Percentiles rank a stretch among this genome's conserved stretches.
phyloP scores from a whole-genome alignment of 2,888 invertebrate genomes.

The Archips crataeganus region DNA sequence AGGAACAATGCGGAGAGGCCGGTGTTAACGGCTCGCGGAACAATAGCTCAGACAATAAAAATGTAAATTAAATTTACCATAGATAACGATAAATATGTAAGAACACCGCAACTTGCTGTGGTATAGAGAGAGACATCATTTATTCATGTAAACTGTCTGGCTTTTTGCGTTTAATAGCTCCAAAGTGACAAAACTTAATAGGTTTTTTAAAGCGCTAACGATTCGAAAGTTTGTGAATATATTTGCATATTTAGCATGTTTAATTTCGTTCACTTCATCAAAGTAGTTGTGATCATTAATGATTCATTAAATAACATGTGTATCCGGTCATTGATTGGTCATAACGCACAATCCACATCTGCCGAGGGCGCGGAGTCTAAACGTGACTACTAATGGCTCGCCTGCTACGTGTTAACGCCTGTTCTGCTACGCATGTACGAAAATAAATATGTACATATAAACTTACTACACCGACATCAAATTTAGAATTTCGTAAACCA shows the following conservation, averaged over 20 bases:
- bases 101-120: slow-evolving; percentile 24
- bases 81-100: slow-evolving; percentile 47
- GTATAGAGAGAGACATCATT: slow-evolving; percentile 25
- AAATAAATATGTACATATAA: slow-evolving; percentile 46
- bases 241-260: slow-evolving; percentile 15
- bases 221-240: slow-evolving; percentile 14
- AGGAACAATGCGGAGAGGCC: slow-evolving; percentile 66
- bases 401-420: slow-evolving; percentile 64
- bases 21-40: slow-evolving; percentile 64
- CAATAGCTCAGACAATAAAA: slow-evolving; percentile 65
- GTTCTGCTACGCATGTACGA: slow-evolving; percentile 49
- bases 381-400: slow-evolving; percentile 67
- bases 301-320: slow-evolving; percentile 61
- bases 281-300: slow-evolving; percentile 51
- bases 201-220: slow-evolving; percentile 13
- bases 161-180: slow-evolving; percentile 15
- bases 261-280: background rate
- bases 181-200: slow-evolving; percentile 17
- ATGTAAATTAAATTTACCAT: slow-evolving; percentile 59
- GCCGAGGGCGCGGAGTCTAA: slow-evolving; percentile 64
- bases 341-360: slow-evolving; percentile 63
- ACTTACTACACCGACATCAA: slow-evolving; percentile 12
- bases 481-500: slow-evolving; percentile 19
- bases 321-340: slow-evolving; percentile 55
- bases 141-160: slow-evolving; percentile 18